Percentiles rank a stretch among this genome's conserved stretches.
Conservation (phyloP, 2,113 vertebrate species). For the Muntiacus reevesi region DNA sequence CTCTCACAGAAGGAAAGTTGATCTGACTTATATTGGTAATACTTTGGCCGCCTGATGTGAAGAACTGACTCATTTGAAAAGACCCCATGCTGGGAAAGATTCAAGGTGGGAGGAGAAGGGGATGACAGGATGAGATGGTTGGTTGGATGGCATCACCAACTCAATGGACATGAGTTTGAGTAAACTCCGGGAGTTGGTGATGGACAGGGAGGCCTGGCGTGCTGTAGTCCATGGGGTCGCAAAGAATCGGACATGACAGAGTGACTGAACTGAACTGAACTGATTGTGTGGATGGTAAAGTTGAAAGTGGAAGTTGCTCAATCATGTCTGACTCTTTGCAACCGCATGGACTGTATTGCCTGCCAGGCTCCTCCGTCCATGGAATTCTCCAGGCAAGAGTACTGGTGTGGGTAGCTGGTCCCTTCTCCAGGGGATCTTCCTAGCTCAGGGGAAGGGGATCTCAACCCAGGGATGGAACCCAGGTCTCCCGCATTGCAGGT, state of each 20-base stretch:
- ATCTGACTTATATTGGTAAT: not conserved
- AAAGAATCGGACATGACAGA: not conserved
- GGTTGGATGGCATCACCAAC: not conserved
- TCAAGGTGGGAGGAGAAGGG: not conserved
- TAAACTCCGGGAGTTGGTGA: not conserved
- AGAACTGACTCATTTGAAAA: not conserved
- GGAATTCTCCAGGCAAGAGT: not conserved
- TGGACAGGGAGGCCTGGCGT: not conserved
- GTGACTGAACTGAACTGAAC: not conserved
- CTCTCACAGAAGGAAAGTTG: not conserved
- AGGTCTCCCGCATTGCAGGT: accelerated
- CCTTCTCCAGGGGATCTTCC: not conserved
- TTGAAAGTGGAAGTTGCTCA: not conserved
- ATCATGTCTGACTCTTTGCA: not conserved
- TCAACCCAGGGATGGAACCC: not conserved
- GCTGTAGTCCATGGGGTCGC: not conserved
- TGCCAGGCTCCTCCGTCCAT: not conserved
- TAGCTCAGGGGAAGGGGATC: not conserved
- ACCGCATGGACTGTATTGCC: not conserved
- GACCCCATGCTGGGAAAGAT: not conserved
- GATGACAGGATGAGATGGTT: not conserved
- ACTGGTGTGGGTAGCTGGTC: not conserved
- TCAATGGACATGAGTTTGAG: not conserved
- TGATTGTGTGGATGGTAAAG: not conserved
- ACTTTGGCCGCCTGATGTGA: not conserved